Evolutionary conservation across 92 coral and sea anemone species (phyloP), one percentile per base, ranked within the genome.

Genomic region (Actinernus sp.): DNA sequence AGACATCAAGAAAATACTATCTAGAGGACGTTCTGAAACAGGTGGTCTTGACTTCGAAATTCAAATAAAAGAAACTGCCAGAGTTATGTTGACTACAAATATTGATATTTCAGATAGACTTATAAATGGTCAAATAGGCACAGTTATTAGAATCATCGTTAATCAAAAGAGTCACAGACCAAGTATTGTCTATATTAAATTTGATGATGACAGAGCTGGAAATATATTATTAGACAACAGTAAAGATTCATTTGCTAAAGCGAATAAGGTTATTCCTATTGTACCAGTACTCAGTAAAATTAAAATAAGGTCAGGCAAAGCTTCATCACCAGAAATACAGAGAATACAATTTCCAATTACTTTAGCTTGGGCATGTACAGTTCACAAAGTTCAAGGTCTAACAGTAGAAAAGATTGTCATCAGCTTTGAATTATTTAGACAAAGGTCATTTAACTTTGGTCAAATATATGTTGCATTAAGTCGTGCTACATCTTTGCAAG

Each of bases 241-340:
- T 32, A 55, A 18, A 31, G 34, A 75, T 21, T 2, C 44, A 2
- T 86, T 55, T 76, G 83, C 68, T 4, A 81, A 24, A 81, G 80
- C 85, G 38, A 57, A 86, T 45, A 53, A 39, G 14, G 79, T 50
- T 24, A 92, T 90, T 6, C 97, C 92, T 13, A 79, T 85, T 58
- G 20, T 57, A 18, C 92, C 88, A 3, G 33, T 89, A 31, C 49
- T 89, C 55, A 48, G 58, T 25, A 68, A 38, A 38, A 75, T 87
- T 21, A 87, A 82, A 58, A 22, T 87, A 19, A 55, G 85, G 19
- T 88, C 88, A 55, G 62, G 49, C 5, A 89, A 75, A 75, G 41
- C 71, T 14, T 85, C 92, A n/a, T 84, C 85, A 1, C 88, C 96
- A 44, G 88, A 89, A 74, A 78, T 89, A 38, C 82, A 89, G 51